Base-by-base conservation (phyloP, 2,797 vertebrate genomes). In the Tapirus indicus region DNA sequence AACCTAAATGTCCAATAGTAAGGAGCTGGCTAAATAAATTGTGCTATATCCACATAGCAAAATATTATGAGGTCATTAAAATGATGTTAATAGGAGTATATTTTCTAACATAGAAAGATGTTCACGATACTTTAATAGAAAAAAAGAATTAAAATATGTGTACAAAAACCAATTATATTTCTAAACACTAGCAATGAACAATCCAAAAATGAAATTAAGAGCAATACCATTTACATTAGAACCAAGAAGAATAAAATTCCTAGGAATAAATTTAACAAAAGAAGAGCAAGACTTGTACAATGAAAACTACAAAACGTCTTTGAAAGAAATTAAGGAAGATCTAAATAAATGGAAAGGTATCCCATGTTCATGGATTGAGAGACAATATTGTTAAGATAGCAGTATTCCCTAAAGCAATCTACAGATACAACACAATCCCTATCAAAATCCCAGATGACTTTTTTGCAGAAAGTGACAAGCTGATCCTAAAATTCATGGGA, bases 91-190 rank as follows among this genome's bases (percentile, higher is more conserved):
- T 56, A 77, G 62, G 52, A 95, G 66, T 69, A 29, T 84, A 83
- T 82, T 90, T 95, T 89, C 66, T 95, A 60, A 62, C 9, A n/a
- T 25, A 52, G 54, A 87, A 83, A 88, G 54, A 29, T 58, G n/a
- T 92, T 95, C 69, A 75, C 5, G 77, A 83, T 72, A 92, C 89
- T 89, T 92, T 87, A 89, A 77, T 25, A 88, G 41, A 58, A 89
- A 90, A 94, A 20, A 79, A 2, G 21, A 83, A 64, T 80, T 38
- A 77, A 95, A 72, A 89, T 74, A 74, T 47, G 44, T 44, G 4
- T 92, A 6, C 29, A 89, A 92, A 92, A 85, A 60, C 29, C 29
- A 11, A 32, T 60, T 66, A 27, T 66, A 80, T 90, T 95, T 72
- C 41, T 89, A 89, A 58, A 89, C 41, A 72, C 32, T 78, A 80